phyloP scores from a whole-genome alignment of 2,797 vertebrate genomes.

The Aythya fuligula region DNA sequence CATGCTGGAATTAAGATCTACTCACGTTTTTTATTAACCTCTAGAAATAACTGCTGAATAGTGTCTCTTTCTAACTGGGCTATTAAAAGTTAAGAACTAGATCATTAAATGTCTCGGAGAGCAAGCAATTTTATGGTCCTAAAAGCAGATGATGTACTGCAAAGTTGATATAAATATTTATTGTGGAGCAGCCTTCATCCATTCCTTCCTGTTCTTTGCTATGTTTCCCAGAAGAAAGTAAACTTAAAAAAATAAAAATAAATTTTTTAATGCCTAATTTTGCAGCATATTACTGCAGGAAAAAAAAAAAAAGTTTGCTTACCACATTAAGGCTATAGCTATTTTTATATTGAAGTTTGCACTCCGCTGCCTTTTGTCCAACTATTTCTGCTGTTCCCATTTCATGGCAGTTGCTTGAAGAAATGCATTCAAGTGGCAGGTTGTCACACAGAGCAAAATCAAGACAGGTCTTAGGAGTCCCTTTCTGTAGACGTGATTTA shows the following conservation, averaged over 20 bases:
- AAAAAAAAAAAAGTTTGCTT: background rate
- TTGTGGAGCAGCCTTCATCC: background rate
- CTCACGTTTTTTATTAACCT: constrained; percentile 6
- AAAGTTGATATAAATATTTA: constrained; percentile 8
- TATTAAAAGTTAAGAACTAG: constrained; percentile 15
- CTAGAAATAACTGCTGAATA: constrained; percentile 1
- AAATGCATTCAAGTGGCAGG: constrained; percentile 23
- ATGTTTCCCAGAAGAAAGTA: background rate
- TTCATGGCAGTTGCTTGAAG: constrained; percentile 22
- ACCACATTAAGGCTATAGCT: background rate
- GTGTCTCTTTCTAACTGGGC: background rate
- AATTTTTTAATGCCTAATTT: background rate
- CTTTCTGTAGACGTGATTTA: constrained; percentile 18
- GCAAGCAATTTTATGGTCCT: background rate
- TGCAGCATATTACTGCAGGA: background rate
- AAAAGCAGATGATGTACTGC: background rate
- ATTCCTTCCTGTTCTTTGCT: background rate
- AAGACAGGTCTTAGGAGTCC: constrained; percentile 1
- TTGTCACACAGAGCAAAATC: constrained; percentile 48
- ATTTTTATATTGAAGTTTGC: background rate
- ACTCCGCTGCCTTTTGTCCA: constrained; percentile 3
- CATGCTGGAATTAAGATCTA: background rate
- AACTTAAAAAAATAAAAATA: background rate
- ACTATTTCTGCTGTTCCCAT: constrained; percentile 19
- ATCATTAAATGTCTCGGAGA: background rate